These are phyloP conservation scores for Oithona nana DNA, from an alignment of 2,888 invertebrate genomes.

Conservation along the genomic window DNA sequence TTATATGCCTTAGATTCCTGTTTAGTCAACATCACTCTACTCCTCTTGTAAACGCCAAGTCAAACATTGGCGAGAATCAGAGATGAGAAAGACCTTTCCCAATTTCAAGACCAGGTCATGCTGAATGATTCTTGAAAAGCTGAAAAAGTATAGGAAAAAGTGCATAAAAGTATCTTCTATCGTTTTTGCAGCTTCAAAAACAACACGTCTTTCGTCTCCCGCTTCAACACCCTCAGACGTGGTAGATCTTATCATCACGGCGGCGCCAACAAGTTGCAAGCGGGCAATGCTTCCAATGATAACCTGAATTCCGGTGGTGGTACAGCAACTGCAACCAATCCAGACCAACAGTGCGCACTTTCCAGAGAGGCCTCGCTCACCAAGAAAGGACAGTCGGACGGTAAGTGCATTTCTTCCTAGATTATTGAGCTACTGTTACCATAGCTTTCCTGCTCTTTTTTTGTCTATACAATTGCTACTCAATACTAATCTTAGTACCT, in stretches of 20 bases:
- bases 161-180: neutral
- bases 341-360: neutral
- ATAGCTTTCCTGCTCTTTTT: no score
- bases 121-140: no score
- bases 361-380: neutral
- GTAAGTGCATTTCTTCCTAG: neutral
- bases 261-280: neutral
- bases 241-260: slow-evolving; percentile 17
- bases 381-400: neutral
- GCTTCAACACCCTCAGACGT: slow-evolving; percentile 65
- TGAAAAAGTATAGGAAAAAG: no score
- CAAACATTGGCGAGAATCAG: no score
- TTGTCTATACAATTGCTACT: no score
- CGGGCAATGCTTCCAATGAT: neutral
- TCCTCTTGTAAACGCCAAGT: no score
- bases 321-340: neutral
- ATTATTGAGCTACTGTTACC: neutral
- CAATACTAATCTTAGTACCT: no score
- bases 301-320: neutral
- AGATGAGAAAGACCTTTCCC: no score
- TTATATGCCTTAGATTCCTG: no score
- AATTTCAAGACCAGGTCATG: no score
- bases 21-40: no score
- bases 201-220: slow-evolving; percentile 78
- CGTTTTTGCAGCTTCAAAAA: slow-evolving; percentile 57